Evolutionary conservation across 1,140 invertebrate species (phyloP), one percentile per base, ranked within the genome.

Genomic region (Sipha flava): DNA sequence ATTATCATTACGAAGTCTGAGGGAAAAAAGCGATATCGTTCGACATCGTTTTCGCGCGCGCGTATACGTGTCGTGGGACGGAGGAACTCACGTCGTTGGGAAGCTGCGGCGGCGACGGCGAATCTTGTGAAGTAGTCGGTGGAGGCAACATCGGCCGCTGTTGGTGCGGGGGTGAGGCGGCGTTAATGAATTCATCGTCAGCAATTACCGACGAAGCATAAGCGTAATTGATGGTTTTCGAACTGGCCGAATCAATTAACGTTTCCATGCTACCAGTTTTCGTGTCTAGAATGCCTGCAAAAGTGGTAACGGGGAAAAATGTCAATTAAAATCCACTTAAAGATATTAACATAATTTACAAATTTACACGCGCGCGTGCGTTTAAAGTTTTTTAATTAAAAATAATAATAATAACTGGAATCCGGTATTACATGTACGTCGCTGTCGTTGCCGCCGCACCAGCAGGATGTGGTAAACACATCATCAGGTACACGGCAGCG

Each of bases 241-340:
- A 59, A 77, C 52, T 59, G 52, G 12, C 23, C 37, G 73, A 59
- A 40, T 77, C 73, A 47, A 77, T 77, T 77, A 77, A 29, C 52
- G 73, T 77, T 77, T 77, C 73, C 73, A 77, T 77, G 73, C 73
- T 77, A 59, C 52, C 21, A 57, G 73, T 77, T 77, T 77, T 77
- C 34, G 52, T 18, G 14, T 77, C 52, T 21, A 59, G 34, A 26
- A 77, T 59, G 37, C 73, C 73, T 77, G 34, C 31, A 40, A 77
- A 77, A 54, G 5, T n/a, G 31, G 86, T 47, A 89, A 90, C 16
- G 18, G 16, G 6, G 5, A 21, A 52, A 49, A 54, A 43, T 77
- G 31, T 77, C 73, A 77, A 77, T 59, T 59, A 77, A 57, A 77
- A 77, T 59, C 73, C 52, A 43, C 73, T 77, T 59, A 29, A 77